These are phyloP conservation scores for Myrmophylax atrothorax DNA, from an alignment of 2,113 vertebrate species.

Conservation along the genomic window DNA sequence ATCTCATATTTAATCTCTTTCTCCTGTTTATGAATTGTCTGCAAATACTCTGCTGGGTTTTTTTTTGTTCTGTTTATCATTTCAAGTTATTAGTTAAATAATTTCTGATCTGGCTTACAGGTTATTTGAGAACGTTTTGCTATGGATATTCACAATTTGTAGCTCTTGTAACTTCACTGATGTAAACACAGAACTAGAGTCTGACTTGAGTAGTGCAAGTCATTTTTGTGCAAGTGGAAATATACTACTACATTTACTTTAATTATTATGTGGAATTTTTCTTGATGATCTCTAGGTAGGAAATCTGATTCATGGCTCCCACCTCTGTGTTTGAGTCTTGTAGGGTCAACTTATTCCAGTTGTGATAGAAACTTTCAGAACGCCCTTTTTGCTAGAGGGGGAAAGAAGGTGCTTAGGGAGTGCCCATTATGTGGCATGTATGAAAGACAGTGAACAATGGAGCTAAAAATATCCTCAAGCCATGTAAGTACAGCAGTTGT, in stretches of 20 bases:
- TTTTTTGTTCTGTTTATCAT: not conserved
- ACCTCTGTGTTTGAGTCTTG: not conserved
- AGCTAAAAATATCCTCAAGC: not conserved
- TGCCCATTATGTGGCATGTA: not conserved
- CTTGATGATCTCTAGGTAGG: not conserved
- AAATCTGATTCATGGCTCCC: not conserved
- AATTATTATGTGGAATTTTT: not conserved
- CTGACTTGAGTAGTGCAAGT: not conserved
- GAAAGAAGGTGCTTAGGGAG: not conserved
- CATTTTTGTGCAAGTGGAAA: not conserved
- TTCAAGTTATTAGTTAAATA: not conserved
- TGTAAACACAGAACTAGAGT: not conserved
- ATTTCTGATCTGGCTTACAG: constrained; percentile 5
- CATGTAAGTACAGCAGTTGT: not conserved
- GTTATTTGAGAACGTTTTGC: constrained; percentile 17
- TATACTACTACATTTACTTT: not conserved
- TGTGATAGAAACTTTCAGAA: not conserved
- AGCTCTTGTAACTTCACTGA: not conserved
- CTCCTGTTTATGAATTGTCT: constrained; percentile 30
- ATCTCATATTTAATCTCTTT: constrained; percentile 35
- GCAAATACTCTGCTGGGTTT: not conserved
- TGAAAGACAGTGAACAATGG: constrained; percentile 12
- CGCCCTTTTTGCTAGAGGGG: not conserved
- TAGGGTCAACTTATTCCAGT: not conserved
- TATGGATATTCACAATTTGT: not conserved